Conservation (phyloP, 2,888 invertebrate species). For the Phaedon cochleariae region DNA sequence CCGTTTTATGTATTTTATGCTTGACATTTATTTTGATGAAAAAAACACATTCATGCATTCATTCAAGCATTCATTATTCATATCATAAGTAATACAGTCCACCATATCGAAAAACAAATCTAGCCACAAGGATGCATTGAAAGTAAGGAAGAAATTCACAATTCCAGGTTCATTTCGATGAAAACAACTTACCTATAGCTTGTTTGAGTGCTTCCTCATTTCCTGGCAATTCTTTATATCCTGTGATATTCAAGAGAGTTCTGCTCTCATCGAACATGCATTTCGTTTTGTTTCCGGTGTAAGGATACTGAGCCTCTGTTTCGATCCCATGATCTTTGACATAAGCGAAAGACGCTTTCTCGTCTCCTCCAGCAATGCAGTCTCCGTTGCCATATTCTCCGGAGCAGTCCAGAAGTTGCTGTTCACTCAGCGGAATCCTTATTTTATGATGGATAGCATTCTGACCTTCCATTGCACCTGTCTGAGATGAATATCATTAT, state of each 20-base stretch:
- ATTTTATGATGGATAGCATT: slow-evolving; percentile 7
- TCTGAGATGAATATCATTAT: too few species aligned
- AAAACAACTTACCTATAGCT: not conserved
- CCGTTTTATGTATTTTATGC: too few species aligned
- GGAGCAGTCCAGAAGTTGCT: slow-evolving; percentile 86
- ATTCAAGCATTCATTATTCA: too few species aligned
- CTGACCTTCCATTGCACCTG: slow-evolving; percentile 22
- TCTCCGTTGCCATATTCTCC: slow-evolving; percentile 83
- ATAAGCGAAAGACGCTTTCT: slow-evolving; percentile 85
- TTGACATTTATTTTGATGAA: too few species aligned
- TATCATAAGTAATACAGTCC: too few species aligned
- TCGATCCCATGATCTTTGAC: slow-evolving; percentile 82
- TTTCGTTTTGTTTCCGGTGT: slow-evolving; percentile 77
- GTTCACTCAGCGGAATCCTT: slow-evolving; percentile 76
- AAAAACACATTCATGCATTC: too few species aligned
- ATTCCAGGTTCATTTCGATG: too few species aligned
- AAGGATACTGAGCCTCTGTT: slow-evolving; percentile 87
- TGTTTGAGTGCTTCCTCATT: slow-evolving; percentile 1
- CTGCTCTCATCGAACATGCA: slow-evolving; percentile 62
- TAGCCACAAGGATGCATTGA: too few species aligned
- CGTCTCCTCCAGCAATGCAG: slow-evolving; percentile 79
- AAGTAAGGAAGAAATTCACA: too few species aligned
- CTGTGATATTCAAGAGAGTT: not conserved
- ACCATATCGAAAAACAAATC: too few species aligned
- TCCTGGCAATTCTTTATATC: not conserved